These are phyloP conservation scores for Enteromius radiatus DNA, from an alignment of 2,797 vertebrate genomes.

Conservation along the genomic window DNA sequence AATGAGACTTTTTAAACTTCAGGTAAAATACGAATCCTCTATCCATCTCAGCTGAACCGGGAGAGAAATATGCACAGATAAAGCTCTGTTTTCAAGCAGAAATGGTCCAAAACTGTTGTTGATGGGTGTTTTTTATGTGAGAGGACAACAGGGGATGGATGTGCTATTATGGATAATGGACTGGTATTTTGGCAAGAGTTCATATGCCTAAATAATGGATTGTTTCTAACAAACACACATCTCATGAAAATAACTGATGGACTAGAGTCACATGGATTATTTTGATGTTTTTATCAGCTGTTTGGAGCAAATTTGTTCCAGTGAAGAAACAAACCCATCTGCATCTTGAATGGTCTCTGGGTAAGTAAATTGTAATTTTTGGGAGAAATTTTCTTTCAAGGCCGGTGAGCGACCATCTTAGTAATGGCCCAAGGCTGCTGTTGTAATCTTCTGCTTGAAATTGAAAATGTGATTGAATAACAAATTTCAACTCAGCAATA, in stretches of 20 bases:
- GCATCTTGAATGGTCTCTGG: neutral
- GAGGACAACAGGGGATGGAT: neutral
- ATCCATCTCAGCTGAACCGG: neutral
- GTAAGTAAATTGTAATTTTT: neutral
- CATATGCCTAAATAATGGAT: neutral
- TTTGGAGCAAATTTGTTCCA: neutral
- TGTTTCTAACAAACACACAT: neutral
- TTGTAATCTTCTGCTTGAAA: neutral
- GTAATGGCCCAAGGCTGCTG: neutral
- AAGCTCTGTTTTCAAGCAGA: neutral
- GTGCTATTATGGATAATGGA: neutral
- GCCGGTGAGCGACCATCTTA: neutral
- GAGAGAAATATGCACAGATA: neutral
- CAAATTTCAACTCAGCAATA: neutral
- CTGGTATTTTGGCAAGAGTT: neutral
- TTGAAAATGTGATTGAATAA: neutral
- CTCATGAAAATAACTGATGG: neutral
- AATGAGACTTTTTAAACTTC: neutral
- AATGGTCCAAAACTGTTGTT: neutral
- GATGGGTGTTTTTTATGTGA: neutral
- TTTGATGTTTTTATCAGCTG: neutral
- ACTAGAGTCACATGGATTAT: neutral
- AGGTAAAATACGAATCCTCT: neutral
- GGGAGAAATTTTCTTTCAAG: neutral
- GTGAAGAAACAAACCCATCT: neutral